Base-by-base conservation (phyloP, 2,888 invertebrate species). In the Agrochola lota region DNA sequence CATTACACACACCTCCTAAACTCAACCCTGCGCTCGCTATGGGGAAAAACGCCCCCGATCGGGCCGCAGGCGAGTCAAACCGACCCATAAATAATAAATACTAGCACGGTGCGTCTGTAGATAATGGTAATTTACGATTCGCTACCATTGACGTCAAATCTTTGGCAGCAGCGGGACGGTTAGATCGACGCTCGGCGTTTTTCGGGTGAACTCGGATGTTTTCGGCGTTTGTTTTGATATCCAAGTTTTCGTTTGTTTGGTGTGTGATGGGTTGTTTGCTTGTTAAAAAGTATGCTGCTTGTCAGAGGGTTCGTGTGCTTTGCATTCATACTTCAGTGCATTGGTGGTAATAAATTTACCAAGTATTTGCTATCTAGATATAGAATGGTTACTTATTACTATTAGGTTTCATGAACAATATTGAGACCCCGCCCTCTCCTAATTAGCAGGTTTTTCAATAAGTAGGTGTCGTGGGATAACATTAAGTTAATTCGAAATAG, bases 41-140 rank as follows among this genome's bases (percentile, higher is more conserved):
- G 91, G 92, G 94, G 94, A 94, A 95, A 95, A 96, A 95, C 92
- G 90, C 90, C 91, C 93, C 93, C 93, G 91, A 88, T 91, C 92
- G 90, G 89, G 92, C 95, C 94, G 92, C 93, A 89, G 95, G 95
- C 95, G 94, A 93, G 93, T 91, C 95, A 94, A 94, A 95, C 94
- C 95, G 94, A 89, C 94, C 95, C 96, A 97, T 97, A 97, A 97
- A 97, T 97, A 97, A 97, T 97, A 97, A 96, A 96, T 94, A 95
- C 94, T 94, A 96, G 94, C 94, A 92, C 95, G 91, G 95, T 93
- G 93, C 94, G 96, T 96, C 96, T 96, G 95, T 93, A 96, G 97
- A 97, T 97, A 97, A 96, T 97, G 95, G 96, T 96, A 96, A 96
- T 96, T 96, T 96, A 97, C 95, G 95, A 93, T 91, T 93, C 92